Base-by-base conservation (phyloP, 2,113 vertebrate species). In the Amphiprion ocellaris region DNA sequence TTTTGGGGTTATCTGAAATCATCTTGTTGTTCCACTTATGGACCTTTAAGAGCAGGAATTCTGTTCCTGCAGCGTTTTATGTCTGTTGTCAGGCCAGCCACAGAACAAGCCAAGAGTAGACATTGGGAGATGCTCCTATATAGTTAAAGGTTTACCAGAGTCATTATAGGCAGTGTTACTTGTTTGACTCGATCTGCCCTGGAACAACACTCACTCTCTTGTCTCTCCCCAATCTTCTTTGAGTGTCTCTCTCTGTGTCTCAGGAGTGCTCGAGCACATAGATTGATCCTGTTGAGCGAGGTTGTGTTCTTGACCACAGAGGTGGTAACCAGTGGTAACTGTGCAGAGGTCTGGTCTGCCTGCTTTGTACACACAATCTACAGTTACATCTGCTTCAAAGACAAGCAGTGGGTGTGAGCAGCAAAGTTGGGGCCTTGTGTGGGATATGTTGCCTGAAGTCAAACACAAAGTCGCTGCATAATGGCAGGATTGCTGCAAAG, bases 121-220 rank as follows among this genome's bases (percentile, higher is more conserved):
- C 9, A 14, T 77, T 77, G 72, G 81, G 78, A 83, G 66, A 81
- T 21, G 53, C 68, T 79, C 53, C 82, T 82, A 30, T 91, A 21
- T 89, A 87, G 86, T 93, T 92, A 89, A 90, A 76, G 92, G 83
- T 61, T 89, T 66, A 83, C 88, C 89, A 85, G 69, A 84, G 81
- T 73, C 12, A 74, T 87, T 89, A 81, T 24, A 69, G 77, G 52
- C 56, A 73, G 63, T 79, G 69, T 65, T 33, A 61, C 52, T 64
- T 37, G 21, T 87, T 82, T 86, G 69, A 81, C 56, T 81, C 30
- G 16, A 72, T 80, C 66, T 70, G 41, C 60, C 52, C n/a, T 26
- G 28, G 28, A 21, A 23, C 33, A 44, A 39, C 52, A 24, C 37
- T 30, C 21, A n/a, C 59, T 24, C 30, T 55, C 59, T 41, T 69